These are phyloP conservation scores for Erpetoichthys calabaricus DNA, from an alignment of 2,797 vertebrate genomes.

Conservation along the genomic window DNA sequence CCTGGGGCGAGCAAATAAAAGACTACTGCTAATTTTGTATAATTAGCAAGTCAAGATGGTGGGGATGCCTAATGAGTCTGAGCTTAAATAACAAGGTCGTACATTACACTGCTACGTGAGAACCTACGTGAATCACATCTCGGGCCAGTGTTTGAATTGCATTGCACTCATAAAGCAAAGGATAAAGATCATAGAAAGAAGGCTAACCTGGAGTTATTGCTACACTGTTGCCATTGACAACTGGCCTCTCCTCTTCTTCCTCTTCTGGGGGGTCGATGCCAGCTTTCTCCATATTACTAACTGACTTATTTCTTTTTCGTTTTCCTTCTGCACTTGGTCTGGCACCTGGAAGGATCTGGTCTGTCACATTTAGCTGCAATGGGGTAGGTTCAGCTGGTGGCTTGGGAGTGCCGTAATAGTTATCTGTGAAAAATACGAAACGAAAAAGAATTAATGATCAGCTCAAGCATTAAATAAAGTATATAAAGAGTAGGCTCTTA, in stretches of 20 bases:
- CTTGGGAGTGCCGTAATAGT: constrained; percentile 96
- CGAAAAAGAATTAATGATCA: not conserved
- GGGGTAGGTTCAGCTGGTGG: constrained; percentile 82
- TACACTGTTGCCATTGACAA: constrained; percentile 80
- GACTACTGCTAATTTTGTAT: no score
- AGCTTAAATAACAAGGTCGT: no score
- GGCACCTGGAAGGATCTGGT: constrained; percentile 86
- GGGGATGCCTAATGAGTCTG: no score
- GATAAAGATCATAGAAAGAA: no score
- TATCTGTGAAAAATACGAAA: constrained; percentile 54
- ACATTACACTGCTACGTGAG: no score
- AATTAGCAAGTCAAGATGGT: no score
- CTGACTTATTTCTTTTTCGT: constrained; percentile 91
- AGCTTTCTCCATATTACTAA: constrained; percentile 97
- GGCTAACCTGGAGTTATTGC: constrained; percentile 80
- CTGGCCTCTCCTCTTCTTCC: constrained; percentile 81
- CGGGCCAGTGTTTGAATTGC: no score
- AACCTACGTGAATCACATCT: no score
- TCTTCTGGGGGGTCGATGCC: constrained; percentile 87
- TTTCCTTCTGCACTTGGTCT: constrained; percentile 88
- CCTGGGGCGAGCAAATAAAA: no score
- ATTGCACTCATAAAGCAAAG: no score
- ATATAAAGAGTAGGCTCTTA: no score
- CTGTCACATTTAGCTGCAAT: constrained; percentile 87
- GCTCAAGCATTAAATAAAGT: no score